Conservation (phyloP, 1,140 invertebrate species). For the Drosophila sechellia region DNA sequence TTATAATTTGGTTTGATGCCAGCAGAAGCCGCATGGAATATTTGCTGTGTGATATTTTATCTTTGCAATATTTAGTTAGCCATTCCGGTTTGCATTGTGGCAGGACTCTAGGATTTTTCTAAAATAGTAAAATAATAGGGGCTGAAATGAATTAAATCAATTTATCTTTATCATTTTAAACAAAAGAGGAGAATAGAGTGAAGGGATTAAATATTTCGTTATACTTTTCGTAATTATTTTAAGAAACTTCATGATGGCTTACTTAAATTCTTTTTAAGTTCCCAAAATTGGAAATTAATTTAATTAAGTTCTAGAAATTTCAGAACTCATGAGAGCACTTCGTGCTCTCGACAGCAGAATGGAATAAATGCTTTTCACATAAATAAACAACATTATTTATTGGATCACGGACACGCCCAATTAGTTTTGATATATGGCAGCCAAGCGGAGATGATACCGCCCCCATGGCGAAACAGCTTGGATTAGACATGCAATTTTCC, state of each 20-base stretch:
- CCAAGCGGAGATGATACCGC: neutral
- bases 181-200: neutral
- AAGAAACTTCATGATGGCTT: neutral
- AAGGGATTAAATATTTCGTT: neutral
- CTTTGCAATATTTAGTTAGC: conserved; percentile 6
- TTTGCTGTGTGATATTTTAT: neutral
- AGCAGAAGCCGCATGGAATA: conserved; percentile 1
- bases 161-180: neutral
- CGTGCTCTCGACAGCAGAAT: neutral
- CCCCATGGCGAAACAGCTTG: conserved; percentile 20
- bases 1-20: conserved; percentile 54
- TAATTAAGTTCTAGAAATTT: neutral
- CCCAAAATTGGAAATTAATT: no score
- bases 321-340: neutral
- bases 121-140: neutral
- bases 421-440: conserved; percentile 59
- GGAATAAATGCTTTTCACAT: neutral
- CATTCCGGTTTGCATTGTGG: conserved; percentile 4
- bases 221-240: neutral
- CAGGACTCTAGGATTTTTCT: neutral
- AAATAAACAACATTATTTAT: conserved; percentile 61
- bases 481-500: conserved; percentile 46
- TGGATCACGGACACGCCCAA: conserved; percentile 46
- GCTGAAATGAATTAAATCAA: neutral
- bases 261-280: neutral